Evolutionary conservation across 2,113 vertebrate genomes (phyloP).

Genomic region (Platanista minor): DNA sequence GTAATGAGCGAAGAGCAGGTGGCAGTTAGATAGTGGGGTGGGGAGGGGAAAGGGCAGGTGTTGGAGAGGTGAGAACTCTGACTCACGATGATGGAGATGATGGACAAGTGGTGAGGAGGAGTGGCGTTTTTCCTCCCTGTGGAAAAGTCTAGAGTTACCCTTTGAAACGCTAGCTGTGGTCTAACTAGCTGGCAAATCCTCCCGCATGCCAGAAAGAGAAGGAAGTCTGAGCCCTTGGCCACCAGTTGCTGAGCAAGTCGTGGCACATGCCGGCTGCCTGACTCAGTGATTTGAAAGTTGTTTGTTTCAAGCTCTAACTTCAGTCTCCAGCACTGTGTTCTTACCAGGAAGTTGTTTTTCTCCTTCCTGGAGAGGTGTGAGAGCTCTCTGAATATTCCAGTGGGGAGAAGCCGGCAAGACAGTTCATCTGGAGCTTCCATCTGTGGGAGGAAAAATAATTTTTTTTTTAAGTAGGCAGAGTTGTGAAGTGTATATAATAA

Average conservation of each 20-base stretch:
- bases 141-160: neutral
- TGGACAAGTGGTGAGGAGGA: neutral
- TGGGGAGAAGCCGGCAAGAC: neutral
- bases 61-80: neutral
- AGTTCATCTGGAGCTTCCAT: neutral
- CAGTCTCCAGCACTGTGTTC: neutral
- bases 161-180: neutral
- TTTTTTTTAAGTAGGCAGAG: neutral
- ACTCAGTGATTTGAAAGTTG: slow-evolving; percentile 36
- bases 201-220: neutral
- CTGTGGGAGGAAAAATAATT: neutral
- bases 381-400: neutral
- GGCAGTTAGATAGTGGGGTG: neutral
- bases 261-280: neutral
- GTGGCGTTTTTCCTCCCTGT: neutral
- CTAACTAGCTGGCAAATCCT: neutral
- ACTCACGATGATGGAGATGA: neutral
- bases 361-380: neutral
- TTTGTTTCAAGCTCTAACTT: neutral
- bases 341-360: neutral
- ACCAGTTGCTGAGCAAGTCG: neutral
- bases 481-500: neutral
- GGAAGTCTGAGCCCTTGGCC: neutral
- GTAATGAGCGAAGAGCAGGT: neutral
- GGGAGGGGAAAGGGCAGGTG: neutral